Conservation (phyloP, 2,797 vertebrate genomes). For the Babyrousa celebensis region DNA sequence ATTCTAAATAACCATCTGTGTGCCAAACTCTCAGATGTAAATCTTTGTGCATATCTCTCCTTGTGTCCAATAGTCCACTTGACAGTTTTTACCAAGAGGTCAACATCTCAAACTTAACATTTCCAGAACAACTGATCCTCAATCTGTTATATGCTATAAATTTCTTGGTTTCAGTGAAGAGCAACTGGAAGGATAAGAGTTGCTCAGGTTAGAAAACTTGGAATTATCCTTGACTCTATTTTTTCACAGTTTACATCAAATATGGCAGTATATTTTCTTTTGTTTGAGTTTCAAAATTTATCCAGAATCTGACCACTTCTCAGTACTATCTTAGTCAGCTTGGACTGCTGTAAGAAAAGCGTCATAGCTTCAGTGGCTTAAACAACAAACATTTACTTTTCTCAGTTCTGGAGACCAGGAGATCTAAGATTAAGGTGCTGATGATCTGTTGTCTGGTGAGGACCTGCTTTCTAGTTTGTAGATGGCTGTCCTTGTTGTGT, state of each 20-base stretch:
- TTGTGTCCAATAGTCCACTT: background rate
- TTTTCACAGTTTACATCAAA: background rate
- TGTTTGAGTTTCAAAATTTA: background rate
- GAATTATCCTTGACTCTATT: background rate
- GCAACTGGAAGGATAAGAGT: background rate
- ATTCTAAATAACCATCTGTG: background rate
- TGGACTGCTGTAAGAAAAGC: background rate
- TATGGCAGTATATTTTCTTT: background rate
- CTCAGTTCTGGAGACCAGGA: background rate
- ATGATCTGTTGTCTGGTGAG: background rate
- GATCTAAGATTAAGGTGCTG: background rate
- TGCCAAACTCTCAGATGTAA: background rate
- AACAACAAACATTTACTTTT: background rate
- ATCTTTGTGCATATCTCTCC: background rate
- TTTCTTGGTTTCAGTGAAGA: background rate
- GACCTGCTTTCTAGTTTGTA: background rate
- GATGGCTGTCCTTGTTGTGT: background rate
- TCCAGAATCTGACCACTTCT: background rate
- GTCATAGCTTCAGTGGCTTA: background rate
- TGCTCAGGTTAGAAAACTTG: background rate
- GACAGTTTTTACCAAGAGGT: background rate
- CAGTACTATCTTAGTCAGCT: background rate
- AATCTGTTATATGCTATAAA: background rate
- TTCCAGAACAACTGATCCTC: background rate
- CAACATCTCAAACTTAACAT: background rate